Evolutionary conservation across 2,797 vertebrate species (phyloP).

Genomic region (Ciconia nigra): DNA sequence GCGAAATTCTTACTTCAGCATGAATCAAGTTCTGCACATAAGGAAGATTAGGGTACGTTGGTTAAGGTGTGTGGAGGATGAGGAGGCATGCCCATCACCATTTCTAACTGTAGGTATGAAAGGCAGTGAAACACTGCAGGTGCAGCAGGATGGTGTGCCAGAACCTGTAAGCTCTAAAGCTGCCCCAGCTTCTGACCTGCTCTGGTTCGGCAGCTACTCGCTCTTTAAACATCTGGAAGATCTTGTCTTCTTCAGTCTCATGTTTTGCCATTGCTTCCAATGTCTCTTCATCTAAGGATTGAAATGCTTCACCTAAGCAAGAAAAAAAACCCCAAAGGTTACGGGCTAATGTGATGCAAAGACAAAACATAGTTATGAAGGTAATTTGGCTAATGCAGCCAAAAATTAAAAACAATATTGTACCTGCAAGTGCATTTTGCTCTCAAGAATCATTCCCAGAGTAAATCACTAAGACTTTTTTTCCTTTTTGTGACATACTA

Average conservation of each 20-base stretch:
- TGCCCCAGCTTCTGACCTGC: constrained; percentile 78
- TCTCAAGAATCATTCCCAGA: not conserved
- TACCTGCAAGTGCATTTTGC: not conserved
- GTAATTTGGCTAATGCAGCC: not conserved
- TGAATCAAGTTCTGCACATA: not conserved
- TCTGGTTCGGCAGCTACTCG: constrained; percentile 84
- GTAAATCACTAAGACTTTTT: not conserved
- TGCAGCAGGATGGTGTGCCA: not conserved
- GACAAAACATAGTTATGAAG: too few species aligned
- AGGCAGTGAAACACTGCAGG: not conserved
- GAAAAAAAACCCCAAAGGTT: not conserved
- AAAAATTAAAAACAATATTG: not conserved
- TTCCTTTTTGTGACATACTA: not conserved
- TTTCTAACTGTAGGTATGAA: not conserved
- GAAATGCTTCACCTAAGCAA: constrained; percentile 65
- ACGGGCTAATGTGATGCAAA: not conserved
- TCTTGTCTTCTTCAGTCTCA: constrained; percentile 86
- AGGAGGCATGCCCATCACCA: not conserved
- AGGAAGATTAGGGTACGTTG: not conserved
- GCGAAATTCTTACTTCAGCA: not conserved
- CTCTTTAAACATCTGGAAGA: constrained; percentile 87
- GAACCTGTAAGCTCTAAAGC: not conserved
- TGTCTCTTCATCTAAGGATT: constrained; percentile 75
- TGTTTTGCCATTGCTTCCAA: constrained; percentile 90
- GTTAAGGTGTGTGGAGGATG: not conserved